Evolutionary conservation across 53 echinoderm and acorn worm species (phyloP).

Genomic region (Patiria pectinifera): DNA sequence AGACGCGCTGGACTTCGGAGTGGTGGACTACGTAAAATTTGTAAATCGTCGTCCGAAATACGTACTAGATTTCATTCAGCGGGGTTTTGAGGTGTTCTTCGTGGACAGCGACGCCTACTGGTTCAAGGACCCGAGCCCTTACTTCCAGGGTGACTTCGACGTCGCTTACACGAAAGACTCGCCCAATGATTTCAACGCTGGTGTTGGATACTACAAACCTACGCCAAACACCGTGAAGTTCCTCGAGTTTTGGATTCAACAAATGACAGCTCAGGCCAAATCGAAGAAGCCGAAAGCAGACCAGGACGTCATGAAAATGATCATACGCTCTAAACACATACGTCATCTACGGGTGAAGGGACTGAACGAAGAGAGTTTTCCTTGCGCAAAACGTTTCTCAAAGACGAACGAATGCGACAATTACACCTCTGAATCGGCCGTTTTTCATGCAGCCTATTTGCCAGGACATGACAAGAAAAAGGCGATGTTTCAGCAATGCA

Average conservation of each 20-base stretch:
- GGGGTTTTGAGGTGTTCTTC: slow-evolving; percentile 2
- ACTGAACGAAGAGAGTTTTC: neutral
- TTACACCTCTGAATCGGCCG: neutral
- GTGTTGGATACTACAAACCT: neutral
- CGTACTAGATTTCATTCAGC: neutral
- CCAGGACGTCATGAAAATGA: neutral
- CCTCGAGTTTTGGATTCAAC: neutral
- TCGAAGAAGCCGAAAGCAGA: neutral
- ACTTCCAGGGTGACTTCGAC: neutral
- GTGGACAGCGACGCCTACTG: neutral
- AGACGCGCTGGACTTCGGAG: neutral
- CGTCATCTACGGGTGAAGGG: neutral
- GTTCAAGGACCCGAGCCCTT: neutral
- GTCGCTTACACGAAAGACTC: neutral
- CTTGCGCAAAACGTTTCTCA: neutral
- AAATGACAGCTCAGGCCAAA: neutral
- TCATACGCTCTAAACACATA: neutral
- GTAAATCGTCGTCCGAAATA: neutral
- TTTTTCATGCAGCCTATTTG: neutral
- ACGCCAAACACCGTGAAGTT: neutral
- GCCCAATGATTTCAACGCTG: neutral
- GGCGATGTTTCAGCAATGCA: neutral
- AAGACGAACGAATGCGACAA: neutral
- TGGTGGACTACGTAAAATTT: neutral
- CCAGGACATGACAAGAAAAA: neutral